phyloP scores from a whole-genome alignment of 1,140 invertebrate genomes.

The Halictus rubicundus region DNA sequence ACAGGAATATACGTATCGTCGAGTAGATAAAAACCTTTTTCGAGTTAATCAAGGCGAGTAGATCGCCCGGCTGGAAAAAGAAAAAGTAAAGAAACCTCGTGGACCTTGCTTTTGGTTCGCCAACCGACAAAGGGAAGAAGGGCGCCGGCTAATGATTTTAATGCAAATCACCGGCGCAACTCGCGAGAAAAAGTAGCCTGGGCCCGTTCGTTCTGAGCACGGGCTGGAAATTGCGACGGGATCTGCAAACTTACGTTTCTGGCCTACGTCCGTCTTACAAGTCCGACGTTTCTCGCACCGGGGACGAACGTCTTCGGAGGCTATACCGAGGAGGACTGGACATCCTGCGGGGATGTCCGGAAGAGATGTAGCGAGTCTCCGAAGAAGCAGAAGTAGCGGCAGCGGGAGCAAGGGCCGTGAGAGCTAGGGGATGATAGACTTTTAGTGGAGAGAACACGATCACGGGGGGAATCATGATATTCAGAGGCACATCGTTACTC shows the following conservation, averaged over 20 bases:
- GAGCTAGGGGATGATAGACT: conserved; percentile 68
- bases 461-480: conserved; percentile 11
- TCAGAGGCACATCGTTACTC: conserved; percentile 71
- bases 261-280: background rate
- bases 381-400: conserved; percentile 20
- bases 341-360: background rate
- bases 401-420: conserved; percentile 18
- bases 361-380: background rate
- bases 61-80: background rate
- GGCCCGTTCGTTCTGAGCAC: too few species aligned
- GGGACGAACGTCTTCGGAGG: too few species aligned
- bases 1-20: conserved; percentile 30
- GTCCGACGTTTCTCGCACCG: background rate
- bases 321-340: background rate
- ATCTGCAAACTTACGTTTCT: background rate
- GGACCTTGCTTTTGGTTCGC: background rate
- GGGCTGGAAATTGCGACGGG: background rate
- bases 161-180: conserved; percentile 23
- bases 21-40: conserved; percentile 40
- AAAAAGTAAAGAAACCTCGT: background rate
- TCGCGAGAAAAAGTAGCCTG: background rate
- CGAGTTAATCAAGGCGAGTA: conserved; percentile 44
- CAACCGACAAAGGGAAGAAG: conserved; percentile 20
- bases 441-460: conserved; percentile 76
- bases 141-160: conserved; percentile 1